Conservation (phyloP, 2,113 vertebrate genomes). For the Poeciliopsis turrubarensis region DNA sequence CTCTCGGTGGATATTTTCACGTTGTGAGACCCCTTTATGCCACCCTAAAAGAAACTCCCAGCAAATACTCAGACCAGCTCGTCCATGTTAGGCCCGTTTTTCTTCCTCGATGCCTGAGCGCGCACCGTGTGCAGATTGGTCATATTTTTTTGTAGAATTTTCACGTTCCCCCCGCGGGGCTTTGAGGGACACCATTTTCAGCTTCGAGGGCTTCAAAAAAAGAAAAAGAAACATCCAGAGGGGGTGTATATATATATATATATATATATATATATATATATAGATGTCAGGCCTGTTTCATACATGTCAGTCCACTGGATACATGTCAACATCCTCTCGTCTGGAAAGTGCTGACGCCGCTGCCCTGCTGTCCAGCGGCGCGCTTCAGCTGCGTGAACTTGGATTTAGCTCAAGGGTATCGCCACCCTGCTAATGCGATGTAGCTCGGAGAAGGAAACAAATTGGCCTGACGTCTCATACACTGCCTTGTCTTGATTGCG, state of each 20-base stretch:
- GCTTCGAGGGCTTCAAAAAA: not conserved
- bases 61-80: too few relatives aligned
- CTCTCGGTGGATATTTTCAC: not conserved
- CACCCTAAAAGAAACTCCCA: not conserved
- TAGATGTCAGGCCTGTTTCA: constrained; percentile 51
- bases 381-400: constrained; percentile 76
- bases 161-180: constrained; percentile 5
- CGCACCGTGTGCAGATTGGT: too few relatives aligned
- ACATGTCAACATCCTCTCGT: constrained; percentile 69
- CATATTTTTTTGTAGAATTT: constrained; percentile 18
- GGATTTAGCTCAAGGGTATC: constrained; percentile 81
- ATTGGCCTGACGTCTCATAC: constrained; percentile 79
- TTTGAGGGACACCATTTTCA: not conserved
- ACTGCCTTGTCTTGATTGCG: constrained; percentile 78
- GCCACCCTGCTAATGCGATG: constrained; percentile 76
- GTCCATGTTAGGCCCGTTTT: too few relatives aligned
- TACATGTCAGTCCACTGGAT: constrained; percentile 70
- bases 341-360: constrained; percentile 78
- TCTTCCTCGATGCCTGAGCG: too few relatives aligned
- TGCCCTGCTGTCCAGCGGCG: constrained; percentile 68
- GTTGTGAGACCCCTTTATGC: not conserved
- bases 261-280: too few relatives aligned
- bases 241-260: too few relatives aligned
- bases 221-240: constrained; percentile 47
- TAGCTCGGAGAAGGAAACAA: constrained; percentile 77